A percentile compares a stretch with the other conserved stretches of the same genome.
Conservation (phyloP, 2,888 invertebrate species). For the Thalpophila matura region DNA sequence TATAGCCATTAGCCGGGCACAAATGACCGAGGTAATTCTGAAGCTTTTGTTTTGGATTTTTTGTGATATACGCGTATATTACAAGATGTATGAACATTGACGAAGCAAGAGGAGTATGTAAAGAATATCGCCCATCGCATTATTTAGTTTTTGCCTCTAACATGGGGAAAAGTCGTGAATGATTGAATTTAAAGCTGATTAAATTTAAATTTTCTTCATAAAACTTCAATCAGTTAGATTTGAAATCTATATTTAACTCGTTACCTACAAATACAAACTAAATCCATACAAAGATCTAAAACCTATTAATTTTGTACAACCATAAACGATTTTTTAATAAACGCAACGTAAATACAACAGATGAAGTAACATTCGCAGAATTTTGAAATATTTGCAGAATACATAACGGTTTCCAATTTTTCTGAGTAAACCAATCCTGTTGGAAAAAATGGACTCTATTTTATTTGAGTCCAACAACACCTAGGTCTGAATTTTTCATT, state of each 20-base stretch:
- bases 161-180: too few species aligned
- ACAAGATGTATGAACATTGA: too few species aligned
- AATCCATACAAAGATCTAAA: too few species aligned
- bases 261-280: too few species aligned
- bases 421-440: background rate
- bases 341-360: background rate
- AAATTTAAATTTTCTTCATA: too few species aligned
- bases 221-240: too few species aligned
- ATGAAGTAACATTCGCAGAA: background rate
- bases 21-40: background rate
- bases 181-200: too few species aligned
- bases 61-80: background rate
- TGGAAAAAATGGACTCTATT: slow-evolving; percentile 4
- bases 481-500: slow-evolving; percentile 51
- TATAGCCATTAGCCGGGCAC: too few species aligned
- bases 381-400: slow-evolving; percentile 1
- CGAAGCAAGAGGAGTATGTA: background rate
- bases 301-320: slow-evolving; percentile 11
- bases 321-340: slow-evolving; percentile 1
- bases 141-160: background rate
- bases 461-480: slow-evolving; percentile 17
- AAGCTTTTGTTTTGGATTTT: background rate
- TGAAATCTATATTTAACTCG: too few species aligned
- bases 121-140: too few species aligned
- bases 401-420: slow-evolving; percentile 4